Evolutionary conservation across 2,888 invertebrate species (phyloP).

Genomic region (Fragum whitleyi): DNA sequence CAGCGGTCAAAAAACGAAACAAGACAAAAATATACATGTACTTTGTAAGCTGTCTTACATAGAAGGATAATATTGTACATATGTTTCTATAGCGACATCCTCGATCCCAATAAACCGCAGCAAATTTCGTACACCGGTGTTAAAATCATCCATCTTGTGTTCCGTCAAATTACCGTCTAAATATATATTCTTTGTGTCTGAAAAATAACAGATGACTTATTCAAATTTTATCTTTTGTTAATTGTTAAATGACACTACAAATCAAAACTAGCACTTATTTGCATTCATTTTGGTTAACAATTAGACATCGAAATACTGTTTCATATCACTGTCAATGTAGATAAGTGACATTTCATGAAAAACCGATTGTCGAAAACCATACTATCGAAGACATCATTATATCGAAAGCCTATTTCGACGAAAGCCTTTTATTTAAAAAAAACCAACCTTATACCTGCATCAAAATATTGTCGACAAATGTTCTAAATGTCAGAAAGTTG

Average conservation of each 20-base stretch:
- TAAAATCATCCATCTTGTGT: constrained; percentile 46
- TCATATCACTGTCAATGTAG: too few species aligned
- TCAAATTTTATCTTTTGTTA: neutral
- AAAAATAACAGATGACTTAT: constrained; percentile 11
- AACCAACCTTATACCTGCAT: too few species aligned
- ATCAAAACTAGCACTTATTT: neutral
- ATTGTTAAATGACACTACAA: neutral
- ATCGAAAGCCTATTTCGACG: too few species aligned
- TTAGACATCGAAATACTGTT: too few species aligned
- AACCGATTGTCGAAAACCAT: too few species aligned
- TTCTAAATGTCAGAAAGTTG: too few species aligned
- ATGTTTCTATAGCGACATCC: constrained; percentile 56
- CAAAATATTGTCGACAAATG: too few species aligned
- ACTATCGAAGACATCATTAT: too few species aligned
- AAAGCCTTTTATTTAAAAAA: too few species aligned
- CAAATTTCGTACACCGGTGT: constrained; percentile 43
- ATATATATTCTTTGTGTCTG: constrained; percentile 53
- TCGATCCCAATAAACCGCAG: constrained; percentile 39
- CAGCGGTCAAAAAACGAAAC: too few species aligned
- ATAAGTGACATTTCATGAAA: too few species aligned
- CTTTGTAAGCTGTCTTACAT: constrained; percentile 45
- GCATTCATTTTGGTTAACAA: neutral
- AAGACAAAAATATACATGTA: too few species aligned
- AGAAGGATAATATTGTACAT: constrained; percentile 42
- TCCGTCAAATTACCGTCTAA: constrained; percentile 47